Percentiles rank a stretch among this genome's conserved stretches.
Evolutionary conservation across 2,888 invertebrate species (phyloP).

Genomic region (Pollenia griseotomentosa): DNA sequence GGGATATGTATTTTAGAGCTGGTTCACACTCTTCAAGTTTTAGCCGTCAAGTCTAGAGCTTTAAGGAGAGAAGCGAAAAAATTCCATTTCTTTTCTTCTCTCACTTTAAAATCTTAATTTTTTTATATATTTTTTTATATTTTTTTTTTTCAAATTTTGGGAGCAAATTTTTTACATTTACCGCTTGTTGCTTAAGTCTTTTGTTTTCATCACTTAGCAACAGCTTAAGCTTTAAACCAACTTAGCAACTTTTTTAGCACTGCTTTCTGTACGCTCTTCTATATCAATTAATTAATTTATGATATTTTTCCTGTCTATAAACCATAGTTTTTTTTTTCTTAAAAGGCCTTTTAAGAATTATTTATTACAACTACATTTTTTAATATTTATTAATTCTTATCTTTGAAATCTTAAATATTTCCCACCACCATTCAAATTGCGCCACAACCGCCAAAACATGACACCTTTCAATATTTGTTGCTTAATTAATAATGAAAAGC

Average conservation of each 20-base stretch:
- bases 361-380: conserved; percentile 8
- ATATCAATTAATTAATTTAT: conserved; percentile 8
- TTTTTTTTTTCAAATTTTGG: no score
- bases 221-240: background rate
- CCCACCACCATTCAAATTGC: conserved; percentile 13
- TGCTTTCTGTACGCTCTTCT: background rate
- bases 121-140: no score
- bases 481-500: conserved; percentile 51
- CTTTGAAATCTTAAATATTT: conserved; percentile 50
- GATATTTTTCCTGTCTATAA: background rate
- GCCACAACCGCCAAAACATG: conserved; percentile 8
- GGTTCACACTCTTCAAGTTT: no score
- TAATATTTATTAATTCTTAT: conserved; percentile 51
- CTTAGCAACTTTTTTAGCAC: background rate
- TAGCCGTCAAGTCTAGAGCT: no score
- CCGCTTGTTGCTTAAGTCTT: conserved; percentile 1
- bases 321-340: background rate
- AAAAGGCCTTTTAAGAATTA: conserved; percentile 35
- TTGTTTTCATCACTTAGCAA: background rate
- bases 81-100: no score
- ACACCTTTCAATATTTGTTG: conserved; percentile 9
- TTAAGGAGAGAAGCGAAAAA: no score
- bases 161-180: background rate
- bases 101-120: no score
- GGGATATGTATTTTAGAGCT: no score